Percentiles rank a stretch among this genome's conserved stretches.
These are phyloP conservation scores for Seira musarum DNA, from an alignment of 2,888 invertebrate genomes.

Conservation along the genomic window DNA sequence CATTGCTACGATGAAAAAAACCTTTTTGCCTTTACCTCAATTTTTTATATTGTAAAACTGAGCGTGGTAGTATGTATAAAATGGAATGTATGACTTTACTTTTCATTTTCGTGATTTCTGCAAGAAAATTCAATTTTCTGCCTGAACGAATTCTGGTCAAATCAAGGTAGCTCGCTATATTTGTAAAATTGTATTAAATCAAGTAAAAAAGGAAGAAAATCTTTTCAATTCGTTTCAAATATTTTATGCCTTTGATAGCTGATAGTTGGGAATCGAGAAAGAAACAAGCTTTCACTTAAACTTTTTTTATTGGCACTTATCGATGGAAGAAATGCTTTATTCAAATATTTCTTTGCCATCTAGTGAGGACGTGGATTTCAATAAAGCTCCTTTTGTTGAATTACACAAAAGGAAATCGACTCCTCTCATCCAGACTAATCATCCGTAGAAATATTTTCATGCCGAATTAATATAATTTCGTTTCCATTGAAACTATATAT, in stretches of 20 bases:
- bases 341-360: slow-evolving; percentile 1
- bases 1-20: slow-evolving; percentile 19
- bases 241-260: slow-evolving; percentile 19
- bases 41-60: slow-evolving; percentile 1
- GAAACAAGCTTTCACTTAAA: slow-evolving; percentile 17
- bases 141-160: slow-evolving; percentile 59
- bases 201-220: slow-evolving; percentile 50
- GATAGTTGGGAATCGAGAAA: not conserved
- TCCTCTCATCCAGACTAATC: not conserved
- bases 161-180: slow-evolving; percentile 48
- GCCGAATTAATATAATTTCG: not conserved
- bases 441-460: not conserved
- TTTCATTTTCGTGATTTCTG: slow-evolving; percentile 63
- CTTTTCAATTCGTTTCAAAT: slow-evolving; percentile 35
- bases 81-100: slow-evolving; percentile 42
- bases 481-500: not conserved
- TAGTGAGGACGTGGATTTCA: not conserved
- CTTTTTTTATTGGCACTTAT: slow-evolving; percentile 19
- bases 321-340: slow-evolving; percentile 17
- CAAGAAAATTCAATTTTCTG: slow-evolving; percentile 64
- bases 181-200: slow-evolving; percentile 52
- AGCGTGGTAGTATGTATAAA: slow-evolving; percentile 1
- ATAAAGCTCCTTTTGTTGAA: not conserved
- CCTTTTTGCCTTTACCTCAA: not conserved
- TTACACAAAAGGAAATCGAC: not conserved